Percentiles rank a stretch among this genome's conserved stretches.
These are phyloP conservation scores for Cynocephalus volans DNA, from an alignment of 2,113 vertebrate species.

Conservation along the genomic window DNA sequence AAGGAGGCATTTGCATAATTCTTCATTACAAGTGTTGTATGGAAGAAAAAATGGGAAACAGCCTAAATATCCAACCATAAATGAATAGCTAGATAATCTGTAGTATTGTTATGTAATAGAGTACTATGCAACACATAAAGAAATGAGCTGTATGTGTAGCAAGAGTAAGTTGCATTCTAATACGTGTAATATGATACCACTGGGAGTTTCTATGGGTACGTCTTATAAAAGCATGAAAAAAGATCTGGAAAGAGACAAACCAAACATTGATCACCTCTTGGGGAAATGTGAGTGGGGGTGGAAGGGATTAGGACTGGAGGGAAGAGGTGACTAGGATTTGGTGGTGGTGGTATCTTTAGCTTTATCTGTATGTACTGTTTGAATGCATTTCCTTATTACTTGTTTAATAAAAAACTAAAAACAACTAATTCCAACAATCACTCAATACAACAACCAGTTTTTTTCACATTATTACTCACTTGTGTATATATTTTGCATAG, in stretches of 20 bases:
- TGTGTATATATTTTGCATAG: background rate
- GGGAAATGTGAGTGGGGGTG: background rate
- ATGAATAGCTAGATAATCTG: background rate
- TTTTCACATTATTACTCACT: background rate
- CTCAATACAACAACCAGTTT: background rate
- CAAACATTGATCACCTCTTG: slow-evolving; percentile 1
- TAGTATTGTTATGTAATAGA: background rate
- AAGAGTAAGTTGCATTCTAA: slow-evolving; percentile 2
- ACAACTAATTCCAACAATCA: background rate
- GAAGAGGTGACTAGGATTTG: background rate
- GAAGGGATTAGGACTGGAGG: background rate
- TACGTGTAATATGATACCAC: background rate
- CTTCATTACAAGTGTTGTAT: slow-evolving; percentile 56
- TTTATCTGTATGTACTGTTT: slow-evolving; percentile 18
- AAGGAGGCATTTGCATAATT: background rate
- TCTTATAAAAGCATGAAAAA: slow-evolving; percentile 23
- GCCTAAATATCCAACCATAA: background rate
- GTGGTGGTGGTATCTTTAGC: background rate
- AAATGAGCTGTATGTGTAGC: background rate
- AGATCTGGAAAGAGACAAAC: background rate
- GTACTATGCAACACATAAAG: background rate
- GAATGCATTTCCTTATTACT: slow-evolving; percentile 4
- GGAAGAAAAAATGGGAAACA: slow-evolving; percentile 13
- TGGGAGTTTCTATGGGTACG: background rate
- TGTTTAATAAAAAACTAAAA: slow-evolving; percentile 27